Evolutionary conservation across 2,888 invertebrate genomes (phyloP).

Genomic region (Chirona hameri): DNA sequence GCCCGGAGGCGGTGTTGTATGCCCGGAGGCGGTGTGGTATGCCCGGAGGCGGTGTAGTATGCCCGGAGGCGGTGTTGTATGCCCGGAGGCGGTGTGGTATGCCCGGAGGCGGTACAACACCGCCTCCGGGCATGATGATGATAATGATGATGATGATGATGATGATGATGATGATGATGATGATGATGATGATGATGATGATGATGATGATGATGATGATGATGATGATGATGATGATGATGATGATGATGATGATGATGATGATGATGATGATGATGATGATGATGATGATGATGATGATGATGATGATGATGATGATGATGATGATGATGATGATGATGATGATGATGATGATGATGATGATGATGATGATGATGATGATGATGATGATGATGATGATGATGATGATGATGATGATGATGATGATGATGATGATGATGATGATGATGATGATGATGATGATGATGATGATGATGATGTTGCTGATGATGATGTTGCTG

Average conservation of each 20-base stretch:
- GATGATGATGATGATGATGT: no score
- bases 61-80: no score
- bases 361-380: conserved; percentile 22
- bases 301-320: conserved; percentile 22
- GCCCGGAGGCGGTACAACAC: not conserved
- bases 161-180: conserved; percentile 22
- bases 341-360: conserved; percentile 22
- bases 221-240: conserved; percentile 22
- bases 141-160: conserved; percentile 10
- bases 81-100: no score
- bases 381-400: conserved; percentile 22
- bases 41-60: no score
- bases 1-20: no score
- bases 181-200: conserved; percentile 22
- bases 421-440: conserved; percentile 10
- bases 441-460: no score
- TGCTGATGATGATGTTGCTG: no score
- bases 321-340: conserved; percentile 22
- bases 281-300: conserved; percentile 22
- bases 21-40: no score
- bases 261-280: conserved; percentile 22
- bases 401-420: conserved; percentile 22
- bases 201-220: conserved; percentile 22
- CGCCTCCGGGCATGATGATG: not conserved
- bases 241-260: conserved; percentile 22